phyloP scores from a whole-genome alignment of 2,888 invertebrate species.

The Ligdia adustata region DNA sequence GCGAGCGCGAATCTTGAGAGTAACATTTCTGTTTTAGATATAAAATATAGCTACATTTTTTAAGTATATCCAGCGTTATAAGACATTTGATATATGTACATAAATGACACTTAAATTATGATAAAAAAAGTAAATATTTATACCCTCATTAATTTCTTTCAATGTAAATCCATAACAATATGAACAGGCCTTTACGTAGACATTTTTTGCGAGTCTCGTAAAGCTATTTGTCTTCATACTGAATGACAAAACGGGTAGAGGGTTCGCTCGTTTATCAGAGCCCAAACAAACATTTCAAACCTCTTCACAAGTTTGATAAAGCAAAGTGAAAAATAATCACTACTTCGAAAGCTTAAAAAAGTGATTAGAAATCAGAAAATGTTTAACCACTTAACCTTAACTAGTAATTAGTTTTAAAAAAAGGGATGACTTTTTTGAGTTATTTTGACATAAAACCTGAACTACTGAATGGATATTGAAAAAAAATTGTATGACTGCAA shows the following conservation, averaged over 20 bases:
- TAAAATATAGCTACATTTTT: too few species aligned
- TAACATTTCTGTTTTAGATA: too few species aligned
- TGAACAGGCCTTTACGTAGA: not conserved
- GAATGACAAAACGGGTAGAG: constrained; percentile 44
- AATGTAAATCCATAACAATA: not conserved
- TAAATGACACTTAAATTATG: too few species aligned
- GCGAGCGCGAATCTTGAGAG: too few species aligned
- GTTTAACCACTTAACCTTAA: constrained; percentile 8
- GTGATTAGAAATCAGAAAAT: constrained; percentile 15
- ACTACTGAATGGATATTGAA: too few species aligned
- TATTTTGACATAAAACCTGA: too few species aligned
- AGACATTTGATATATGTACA: too few species aligned
- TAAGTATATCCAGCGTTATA: too few species aligned
- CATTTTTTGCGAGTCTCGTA: constrained; percentile 31
- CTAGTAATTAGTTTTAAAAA: constrained; percentile 1
- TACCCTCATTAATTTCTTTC: too few species aligned
- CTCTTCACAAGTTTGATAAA: constrained; percentile 27
- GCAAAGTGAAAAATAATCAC: constrained; percentile 23
- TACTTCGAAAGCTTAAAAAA: constrained; percentile 14
- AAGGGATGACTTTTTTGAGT: constrained; percentile 1
- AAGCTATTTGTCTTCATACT: constrained; percentile 61
- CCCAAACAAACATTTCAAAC: constrained; percentile 40
- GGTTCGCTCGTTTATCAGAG: constrained; percentile 54
- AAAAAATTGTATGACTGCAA: too few species aligned
- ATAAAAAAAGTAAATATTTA: too few species aligned